A percentile compares a stretch with the other conserved stretches of the same genome.
These are phyloP conservation scores for Tringa solitaria DNA, from an alignment of 2,113 vertebrate genomes.

Conservation along the genomic window DNA sequence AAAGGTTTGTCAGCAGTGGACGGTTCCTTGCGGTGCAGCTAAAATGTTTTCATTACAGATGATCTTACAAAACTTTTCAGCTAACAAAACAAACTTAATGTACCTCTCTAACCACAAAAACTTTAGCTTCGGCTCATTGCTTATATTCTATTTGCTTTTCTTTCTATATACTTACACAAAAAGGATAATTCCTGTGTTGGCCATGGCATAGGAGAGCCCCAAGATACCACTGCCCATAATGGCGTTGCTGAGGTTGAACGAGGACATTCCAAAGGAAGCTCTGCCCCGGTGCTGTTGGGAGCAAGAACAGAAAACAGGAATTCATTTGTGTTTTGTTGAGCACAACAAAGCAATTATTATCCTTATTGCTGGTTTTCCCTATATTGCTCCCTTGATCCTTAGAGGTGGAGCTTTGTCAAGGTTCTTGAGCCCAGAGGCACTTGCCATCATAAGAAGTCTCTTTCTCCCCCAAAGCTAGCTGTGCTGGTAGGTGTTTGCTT, in stretches of 20 bases:
- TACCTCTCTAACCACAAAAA: not conserved
- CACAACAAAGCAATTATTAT: not conserved
- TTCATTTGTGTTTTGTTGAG: not conserved
- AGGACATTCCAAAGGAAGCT: constrained; percentile 92
- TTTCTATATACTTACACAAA: constrained; percentile 84
- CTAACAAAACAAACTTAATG: not conserved
- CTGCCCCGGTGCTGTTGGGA: constrained; percentile 86
- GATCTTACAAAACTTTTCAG: not conserved
- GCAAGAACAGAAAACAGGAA: not conserved
- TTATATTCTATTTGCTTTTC: not conserved
- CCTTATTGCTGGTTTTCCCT: not conserved
- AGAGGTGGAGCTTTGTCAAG: not conserved
- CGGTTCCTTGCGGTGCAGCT: not conserved
- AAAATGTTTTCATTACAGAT: not conserved
- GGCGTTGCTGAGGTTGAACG: constrained; percentile 96
- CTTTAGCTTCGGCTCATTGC: not conserved
- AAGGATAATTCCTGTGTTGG: constrained; percentile 93
- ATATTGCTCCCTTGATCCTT: not conserved
- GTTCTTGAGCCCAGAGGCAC: not conserved
- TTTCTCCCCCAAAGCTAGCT: not conserved
- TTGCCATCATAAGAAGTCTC: not conserved
- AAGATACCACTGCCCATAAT: constrained; percentile 99
- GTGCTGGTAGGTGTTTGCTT: not conserved
- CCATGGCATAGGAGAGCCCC: constrained; percentile 95
- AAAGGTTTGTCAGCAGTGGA: not conserved